A percentile compares a stretch with the other conserved stretches of the same genome.
These are phyloP conservation scores for Coptodon bakossiorum DNA, from an alignment of 2,113 vertebrate genomes.

Conservation along the genomic window DNA sequence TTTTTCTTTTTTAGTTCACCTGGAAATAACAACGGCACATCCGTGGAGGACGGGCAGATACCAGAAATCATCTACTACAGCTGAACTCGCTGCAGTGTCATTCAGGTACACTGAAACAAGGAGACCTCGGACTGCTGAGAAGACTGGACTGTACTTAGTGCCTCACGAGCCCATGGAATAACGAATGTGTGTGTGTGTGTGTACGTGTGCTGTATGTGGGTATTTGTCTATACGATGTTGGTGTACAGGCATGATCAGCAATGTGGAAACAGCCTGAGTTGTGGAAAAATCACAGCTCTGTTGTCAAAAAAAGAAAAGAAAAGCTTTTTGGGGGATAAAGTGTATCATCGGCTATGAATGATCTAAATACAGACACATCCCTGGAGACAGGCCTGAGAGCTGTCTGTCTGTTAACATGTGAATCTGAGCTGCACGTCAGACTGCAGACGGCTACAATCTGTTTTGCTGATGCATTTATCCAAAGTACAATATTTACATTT, in stretches of 20 bases:
- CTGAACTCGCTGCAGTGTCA: conserved; percentile 40
- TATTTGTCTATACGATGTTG: not conserved
- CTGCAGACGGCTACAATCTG: not conserved
- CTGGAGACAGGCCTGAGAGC: not conserved
- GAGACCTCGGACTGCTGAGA: conserved; percentile 36
- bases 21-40: conserved; percentile 94
- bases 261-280: not conserved
- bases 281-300: not conserved
- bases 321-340: not conserved
- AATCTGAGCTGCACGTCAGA: not conserved
- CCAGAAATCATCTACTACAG: conserved; percentile 95
- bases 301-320: not conserved
- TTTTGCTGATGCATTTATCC: conserved; percentile 20
- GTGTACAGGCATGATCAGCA: conserved; percentile 6
- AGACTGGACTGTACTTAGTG: conserved; percentile 36
- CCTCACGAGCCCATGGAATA: conserved; percentile 37
- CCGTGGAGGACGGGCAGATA: conserved; percentile 93
- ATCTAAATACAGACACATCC: not conserved
- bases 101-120: conserved; percentile 22
- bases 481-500: conserved; percentile 8
- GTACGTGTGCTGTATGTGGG: not conserved
- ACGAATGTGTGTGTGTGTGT: not conserved
- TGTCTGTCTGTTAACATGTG: conserved; percentile 2
- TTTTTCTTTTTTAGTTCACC: conserved; percentile 92
- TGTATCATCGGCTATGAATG: not conserved